phyloP scores from a whole-genome alignment of 1,140 invertebrate genomes.

The Frieseomelitta varia region DNA sequence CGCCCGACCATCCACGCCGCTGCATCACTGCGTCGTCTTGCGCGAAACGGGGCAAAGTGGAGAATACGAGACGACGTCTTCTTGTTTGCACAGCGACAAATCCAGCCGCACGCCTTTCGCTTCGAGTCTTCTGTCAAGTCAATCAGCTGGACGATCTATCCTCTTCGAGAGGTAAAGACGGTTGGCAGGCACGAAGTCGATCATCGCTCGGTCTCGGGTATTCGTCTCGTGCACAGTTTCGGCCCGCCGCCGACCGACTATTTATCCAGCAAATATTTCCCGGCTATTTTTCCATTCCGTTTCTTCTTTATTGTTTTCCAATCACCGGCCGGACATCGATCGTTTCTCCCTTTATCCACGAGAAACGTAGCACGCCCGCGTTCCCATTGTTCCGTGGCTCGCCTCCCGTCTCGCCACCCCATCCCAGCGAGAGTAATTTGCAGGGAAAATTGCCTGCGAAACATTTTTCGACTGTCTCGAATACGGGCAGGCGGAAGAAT shows the following conservation, averaged over 20 bases:
- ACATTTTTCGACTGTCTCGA: conserved; percentile 8
- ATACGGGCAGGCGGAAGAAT: not conserved
- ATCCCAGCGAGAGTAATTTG: conserved; percentile 17
- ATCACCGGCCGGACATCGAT: conserved; percentile 48
- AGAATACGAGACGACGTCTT: too few relatives aligned
- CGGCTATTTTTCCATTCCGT: conserved; percentile 42
- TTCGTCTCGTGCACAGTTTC: not conserved
- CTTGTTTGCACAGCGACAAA: too few relatives aligned
- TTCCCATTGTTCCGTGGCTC: conserved; percentile 29
- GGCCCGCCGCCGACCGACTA: conserved; percentile 3
- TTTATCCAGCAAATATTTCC: conserved; percentile 53
- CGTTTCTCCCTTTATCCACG: conserved; percentile 29
- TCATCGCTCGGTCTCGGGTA: not conserved
- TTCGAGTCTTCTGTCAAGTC: too few relatives aligned
- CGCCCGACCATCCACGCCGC: not conserved
- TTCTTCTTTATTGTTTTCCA: conserved; percentile 54
- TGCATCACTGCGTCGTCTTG: not conserved
- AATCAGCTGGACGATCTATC: not conserved
- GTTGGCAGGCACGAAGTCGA: not conserved
- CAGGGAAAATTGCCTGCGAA: conserved; percentile 36
- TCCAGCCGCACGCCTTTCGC: too few relatives aligned
- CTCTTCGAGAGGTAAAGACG: not conserved
- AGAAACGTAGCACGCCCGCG: not conserved
- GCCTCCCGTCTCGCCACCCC: too few relatives aligned
- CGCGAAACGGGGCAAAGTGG: too few relatives aligned